A percentile compares a stretch with the other conserved stretches of the same genome.
phyloP scores from a whole-genome alignment of 1,140 invertebrate genomes.

The Gryon sp. region DNA sequence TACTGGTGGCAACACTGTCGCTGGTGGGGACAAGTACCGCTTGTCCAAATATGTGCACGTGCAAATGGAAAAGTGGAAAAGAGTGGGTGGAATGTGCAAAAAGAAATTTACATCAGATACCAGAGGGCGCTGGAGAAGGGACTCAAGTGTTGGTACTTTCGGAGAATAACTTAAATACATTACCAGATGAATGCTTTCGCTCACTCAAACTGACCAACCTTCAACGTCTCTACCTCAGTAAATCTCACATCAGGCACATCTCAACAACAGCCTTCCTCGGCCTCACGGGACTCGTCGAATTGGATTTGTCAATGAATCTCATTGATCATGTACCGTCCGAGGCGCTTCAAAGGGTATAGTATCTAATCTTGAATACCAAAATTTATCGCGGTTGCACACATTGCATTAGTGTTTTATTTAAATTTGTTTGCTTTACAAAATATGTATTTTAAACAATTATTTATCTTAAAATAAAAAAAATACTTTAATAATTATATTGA shows the following conservation, averaged over 20 bases:
- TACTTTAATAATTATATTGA: too few species aligned
- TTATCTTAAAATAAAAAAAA: too few species aligned
- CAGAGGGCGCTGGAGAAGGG: slow-evolving; percentile 90
- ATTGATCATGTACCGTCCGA: slow-evolving; percentile 87
- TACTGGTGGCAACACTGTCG: slow-evolving; percentile 28
- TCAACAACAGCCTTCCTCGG: slow-evolving; percentile 89
- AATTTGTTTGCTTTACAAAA: too few species aligned
- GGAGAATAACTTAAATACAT: slow-evolving; percentile 87
- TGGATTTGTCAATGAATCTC: slow-evolving; percentile 91
- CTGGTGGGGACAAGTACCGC: slow-evolving; percentile 61
- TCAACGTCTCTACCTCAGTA: slow-evolving; percentile 90
- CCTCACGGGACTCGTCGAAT: slow-evolving; percentile 91
- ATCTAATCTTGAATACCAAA: not conserved
- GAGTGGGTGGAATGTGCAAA: slow-evolving; percentile 92
- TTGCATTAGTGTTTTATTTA: too few species aligned
- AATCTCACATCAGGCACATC: slow-evolving; percentile 87
- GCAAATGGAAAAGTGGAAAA: slow-evolving; percentile 96
- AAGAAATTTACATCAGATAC: slow-evolving; percentile 86
- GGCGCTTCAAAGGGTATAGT: slow-evolving; percentile 80
- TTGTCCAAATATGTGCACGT: slow-evolving; percentile 88
- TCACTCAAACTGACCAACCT: slow-evolving; percentile 90
- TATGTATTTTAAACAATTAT: too few species aligned
- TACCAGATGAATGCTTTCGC: slow-evolving; percentile 88
- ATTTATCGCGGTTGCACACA: too few species aligned
- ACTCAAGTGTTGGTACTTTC: slow-evolving; percentile 93